These are phyloP conservation scores for Erethizon dorsatum DNA, from an alignment of 2,797 vertebrate genomes.

Conservation along the genomic window DNA sequence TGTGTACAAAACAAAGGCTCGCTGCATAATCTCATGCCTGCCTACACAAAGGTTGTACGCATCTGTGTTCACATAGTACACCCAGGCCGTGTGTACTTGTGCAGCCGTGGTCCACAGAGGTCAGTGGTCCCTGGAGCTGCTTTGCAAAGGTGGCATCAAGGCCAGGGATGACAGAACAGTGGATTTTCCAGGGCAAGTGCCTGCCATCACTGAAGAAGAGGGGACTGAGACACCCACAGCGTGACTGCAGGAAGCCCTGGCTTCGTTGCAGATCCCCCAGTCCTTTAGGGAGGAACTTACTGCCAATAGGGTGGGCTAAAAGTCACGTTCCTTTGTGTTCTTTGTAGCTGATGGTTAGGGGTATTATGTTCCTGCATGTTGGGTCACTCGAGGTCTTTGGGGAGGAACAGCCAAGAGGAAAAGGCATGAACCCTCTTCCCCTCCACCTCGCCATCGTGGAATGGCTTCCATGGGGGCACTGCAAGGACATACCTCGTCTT, in stretches of 20 bases:
- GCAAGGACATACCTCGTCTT: no score
- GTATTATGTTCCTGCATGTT: background rate
- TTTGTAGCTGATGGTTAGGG: background rate
- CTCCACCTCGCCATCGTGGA: background rate
- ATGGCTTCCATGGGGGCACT: background rate
- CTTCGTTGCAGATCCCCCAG: background rate
- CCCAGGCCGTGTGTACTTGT: no score
- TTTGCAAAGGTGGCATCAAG: background rate
- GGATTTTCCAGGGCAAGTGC: rapidly evolving
- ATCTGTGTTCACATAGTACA: rapidly evolving
- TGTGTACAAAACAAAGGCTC: background rate
- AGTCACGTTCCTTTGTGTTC: background rate
- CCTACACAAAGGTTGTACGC: background rate
- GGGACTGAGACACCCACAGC: rapidly evolving
- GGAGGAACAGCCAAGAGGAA: background rate
- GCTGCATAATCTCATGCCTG: no score
- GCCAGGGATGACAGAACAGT: rapidly evolving
- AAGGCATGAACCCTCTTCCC: background rate
- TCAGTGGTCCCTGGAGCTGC: background rate
- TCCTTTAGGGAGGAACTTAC: background rate
- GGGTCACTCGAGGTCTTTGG: background rate
- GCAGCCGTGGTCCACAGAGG: background rate
- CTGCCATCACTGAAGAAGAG: background rate
- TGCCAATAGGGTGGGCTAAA: background rate
- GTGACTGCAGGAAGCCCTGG: background rate